These are phyloP conservation scores for Hydrotaea diabolus DNA, from an alignment of 2,888 invertebrate species.

Conservation along the genomic window DNA sequence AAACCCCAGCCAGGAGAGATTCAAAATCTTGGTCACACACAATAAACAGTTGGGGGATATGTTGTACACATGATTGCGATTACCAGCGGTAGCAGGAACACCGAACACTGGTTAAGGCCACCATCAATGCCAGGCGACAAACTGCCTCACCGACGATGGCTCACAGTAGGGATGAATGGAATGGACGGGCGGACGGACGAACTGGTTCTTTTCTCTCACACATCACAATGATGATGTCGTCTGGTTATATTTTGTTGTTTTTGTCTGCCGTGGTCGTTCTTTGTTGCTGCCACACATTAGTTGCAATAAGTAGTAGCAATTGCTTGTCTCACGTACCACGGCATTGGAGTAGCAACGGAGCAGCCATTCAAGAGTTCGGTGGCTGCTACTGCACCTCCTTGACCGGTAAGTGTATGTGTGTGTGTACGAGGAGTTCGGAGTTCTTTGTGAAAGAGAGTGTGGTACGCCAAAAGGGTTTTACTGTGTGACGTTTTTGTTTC, in stretches of 20 bases:
- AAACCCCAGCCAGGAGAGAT: constrained; percentile 26
- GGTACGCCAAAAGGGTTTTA: constrained; percentile 42
- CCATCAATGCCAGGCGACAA: constrained; percentile 58
- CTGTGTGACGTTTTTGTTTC: constrained; percentile 44
- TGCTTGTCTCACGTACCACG: constrained; percentile 64
- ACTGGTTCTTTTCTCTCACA: not conserved
- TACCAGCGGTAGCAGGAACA: constrained; percentile 65
- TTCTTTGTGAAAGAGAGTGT: constrained; percentile 11
- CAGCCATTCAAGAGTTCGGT: constrained; percentile 38
- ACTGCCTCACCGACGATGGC: no score
- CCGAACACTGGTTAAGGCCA: constrained; percentile 60
- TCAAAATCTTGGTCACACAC: constrained; percentile 63
- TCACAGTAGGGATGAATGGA: constrained; percentile 18
- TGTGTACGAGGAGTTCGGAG: not conserved
- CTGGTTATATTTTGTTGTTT: not conserved
- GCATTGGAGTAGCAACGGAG: constrained; percentile 47
- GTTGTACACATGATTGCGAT: constrained; percentile 58
- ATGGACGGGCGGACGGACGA: not conserved
- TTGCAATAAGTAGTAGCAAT: constrained; percentile 61
- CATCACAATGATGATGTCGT: constrained; percentile 13
- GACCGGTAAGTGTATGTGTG: no score
- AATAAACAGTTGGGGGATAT: constrained; percentile 49
- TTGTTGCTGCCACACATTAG: constrained; percentile 17
- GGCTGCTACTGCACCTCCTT: constrained; percentile 11
- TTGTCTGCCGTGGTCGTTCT: not conserved